phyloP scores from a whole-genome alignment of 37 sponge, comb jelly and placozoan species.

The Dysidea cf. avara region DNA sequence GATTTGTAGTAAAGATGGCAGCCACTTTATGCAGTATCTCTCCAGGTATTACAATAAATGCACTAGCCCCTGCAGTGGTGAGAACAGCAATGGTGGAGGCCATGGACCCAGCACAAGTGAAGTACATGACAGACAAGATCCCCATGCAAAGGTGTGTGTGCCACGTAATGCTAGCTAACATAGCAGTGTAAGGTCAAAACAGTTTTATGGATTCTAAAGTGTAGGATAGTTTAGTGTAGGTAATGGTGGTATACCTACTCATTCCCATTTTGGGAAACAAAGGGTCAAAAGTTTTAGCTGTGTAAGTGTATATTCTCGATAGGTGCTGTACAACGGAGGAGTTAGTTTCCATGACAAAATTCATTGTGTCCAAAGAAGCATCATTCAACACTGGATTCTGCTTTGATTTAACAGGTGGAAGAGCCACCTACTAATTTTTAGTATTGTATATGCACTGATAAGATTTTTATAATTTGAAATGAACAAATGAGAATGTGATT shows the following conservation, averaged over 20 bases:
- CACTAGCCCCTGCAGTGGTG: constrained; percentile 73
- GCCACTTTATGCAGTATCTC: neutral
- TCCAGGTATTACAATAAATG: constrained; percentile 66
- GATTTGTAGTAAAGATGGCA: no score
- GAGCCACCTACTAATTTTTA: constrained; percentile 68
- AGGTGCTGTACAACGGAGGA: constrained; percentile 73
- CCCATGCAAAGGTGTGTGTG: constrained; percentile 64
- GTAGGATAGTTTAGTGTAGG: no score
- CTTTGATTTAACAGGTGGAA: constrained; percentile 77
- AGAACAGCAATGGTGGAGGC: constrained; percentile 64
- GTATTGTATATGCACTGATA: constrained; percentile 4
- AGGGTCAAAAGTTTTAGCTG: no score
- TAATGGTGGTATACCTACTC: no score
- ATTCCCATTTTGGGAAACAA: no score
- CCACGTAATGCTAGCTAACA: neutral
- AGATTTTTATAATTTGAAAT: neutral
- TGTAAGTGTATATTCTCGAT: neutral
- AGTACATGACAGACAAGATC: constrained; percentile 74
- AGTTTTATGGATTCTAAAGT: no score
- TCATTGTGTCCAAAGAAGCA: constrained; percentile 71
- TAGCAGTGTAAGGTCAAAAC: no score
- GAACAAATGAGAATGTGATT: neutral
- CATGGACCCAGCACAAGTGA: constrained; percentile 57
- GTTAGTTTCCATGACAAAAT: constrained; percentile 55
- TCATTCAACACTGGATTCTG: constrained; percentile 71